phyloP scores from a whole-genome alignment of 2,113 vertebrate species.

The Poecilia latipinna region DNA sequence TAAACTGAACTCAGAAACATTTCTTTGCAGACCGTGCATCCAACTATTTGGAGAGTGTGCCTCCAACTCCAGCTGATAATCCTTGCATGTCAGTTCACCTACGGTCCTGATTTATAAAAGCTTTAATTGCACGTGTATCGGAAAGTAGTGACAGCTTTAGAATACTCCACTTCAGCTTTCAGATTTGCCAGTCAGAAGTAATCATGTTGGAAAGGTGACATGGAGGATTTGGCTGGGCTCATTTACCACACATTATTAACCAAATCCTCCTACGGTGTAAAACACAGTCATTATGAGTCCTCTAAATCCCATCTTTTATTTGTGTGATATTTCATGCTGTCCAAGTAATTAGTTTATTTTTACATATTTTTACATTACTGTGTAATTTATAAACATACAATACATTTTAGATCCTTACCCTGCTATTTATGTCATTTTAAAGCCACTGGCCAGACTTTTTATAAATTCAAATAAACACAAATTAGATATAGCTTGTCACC shows the following conservation, averaged over 20 bases:
- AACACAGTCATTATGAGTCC: slow-evolving; percentile 18
- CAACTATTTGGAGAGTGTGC: slow-evolving; percentile 54
- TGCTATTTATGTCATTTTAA: neutral
- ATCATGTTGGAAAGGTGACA: slow-evolving; percentile 62
- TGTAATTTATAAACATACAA: neutral
- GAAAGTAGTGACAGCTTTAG: slow-evolving; percentile 64
- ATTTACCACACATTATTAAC: slow-evolving; percentile 46
- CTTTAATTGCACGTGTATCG: slow-evolving; percentile 69
- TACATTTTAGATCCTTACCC: neutral
- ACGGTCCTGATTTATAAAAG: slow-evolving; percentile 74
- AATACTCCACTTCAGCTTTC: slow-evolving; percentile 65
- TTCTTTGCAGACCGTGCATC: slow-evolving; percentile 49
- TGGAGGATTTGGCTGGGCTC: slow-evolving; percentile 53
- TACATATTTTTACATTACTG: neutral
- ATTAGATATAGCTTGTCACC: neutral
- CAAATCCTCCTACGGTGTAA: slow-evolving; percentile 37
- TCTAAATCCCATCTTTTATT: slow-evolving; percentile 19
- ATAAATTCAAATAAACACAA: neutral
- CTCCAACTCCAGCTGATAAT: slow-evolving; percentile 59
- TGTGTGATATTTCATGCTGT: slow-evolving; percentile 16
- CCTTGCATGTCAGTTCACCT: slow-evolving; percentile 64
- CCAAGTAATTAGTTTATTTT: slow-evolving; percentile 10
- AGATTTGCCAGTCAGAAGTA: slow-evolving; percentile 63
- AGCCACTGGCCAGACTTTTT: neutral
- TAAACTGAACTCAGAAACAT: slow-evolving; percentile 56